Conservation (phyloP, 2,888 invertebrate genomes). For the Rhagium mordax region DNA sequence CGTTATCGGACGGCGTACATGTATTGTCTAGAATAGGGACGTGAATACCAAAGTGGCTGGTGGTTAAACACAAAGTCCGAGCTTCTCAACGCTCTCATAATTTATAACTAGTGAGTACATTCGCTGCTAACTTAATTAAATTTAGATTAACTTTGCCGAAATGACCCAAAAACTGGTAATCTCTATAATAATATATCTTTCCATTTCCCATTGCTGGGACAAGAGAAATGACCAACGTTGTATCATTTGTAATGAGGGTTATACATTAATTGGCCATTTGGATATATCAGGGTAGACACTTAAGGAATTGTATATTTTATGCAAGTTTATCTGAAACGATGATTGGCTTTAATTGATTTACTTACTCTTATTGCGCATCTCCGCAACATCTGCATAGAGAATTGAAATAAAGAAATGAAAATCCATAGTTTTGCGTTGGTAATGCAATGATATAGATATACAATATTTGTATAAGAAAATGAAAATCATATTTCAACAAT, state of each 20-base stretch:
- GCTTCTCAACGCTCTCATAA: conserved; percentile 40
- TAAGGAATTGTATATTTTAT: neutral
- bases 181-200: conserved; percentile 51
- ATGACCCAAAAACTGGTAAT: conserved; percentile 59
- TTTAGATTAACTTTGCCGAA: conserved; percentile 61
- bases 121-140: conserved; percentile 60
- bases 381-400: too few species aligned
- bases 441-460: too few species aligned
- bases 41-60: conserved; percentile 41
- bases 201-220: conserved; percentile 31
- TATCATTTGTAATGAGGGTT: conserved; percentile 20
- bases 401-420: too few species aligned
- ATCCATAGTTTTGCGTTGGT: too few species aligned
- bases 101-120: conserved; percentile 45
- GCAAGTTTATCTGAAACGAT: neutral
- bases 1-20: conserved; percentile 21
- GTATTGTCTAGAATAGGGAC: conserved; percentile 43
- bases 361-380: neutral
- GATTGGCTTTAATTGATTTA: neutral
- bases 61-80: conserved; percentile 43
- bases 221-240: neutral
- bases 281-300: conserved; percentile 10
- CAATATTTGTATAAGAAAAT: too few species aligned
- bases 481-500: too few species aligned
- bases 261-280: conserved; percentile 5